These are phyloP conservation scores for Protophormia terraenovae DNA, from an alignment of 2,888 invertebrate genomes.

Conservation along the genomic window DNA sequence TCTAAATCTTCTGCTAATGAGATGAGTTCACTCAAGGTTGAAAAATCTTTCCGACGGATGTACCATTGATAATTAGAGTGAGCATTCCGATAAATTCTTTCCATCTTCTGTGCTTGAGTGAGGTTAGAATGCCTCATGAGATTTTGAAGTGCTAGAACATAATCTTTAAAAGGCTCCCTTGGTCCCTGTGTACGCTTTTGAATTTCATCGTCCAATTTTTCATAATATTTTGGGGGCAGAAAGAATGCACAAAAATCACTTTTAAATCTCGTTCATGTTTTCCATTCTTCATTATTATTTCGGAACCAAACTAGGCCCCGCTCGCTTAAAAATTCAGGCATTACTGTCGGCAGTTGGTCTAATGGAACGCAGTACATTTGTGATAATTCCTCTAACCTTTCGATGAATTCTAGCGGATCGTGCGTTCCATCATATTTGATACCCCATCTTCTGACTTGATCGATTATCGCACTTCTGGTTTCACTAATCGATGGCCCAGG, in stretches of 20 bases:
- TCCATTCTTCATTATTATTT: neutral
- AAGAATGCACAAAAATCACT: neutral
- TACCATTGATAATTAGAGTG: neutral
- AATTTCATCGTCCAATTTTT: too few relatives aligned
- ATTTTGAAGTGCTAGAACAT: neutral
- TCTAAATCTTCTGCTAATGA: neutral
- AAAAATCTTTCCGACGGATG: neutral
- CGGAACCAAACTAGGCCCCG: neutral
- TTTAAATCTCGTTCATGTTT: neutral
- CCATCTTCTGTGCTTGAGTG: slow-evolving; percentile 8
- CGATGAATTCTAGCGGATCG: neutral
- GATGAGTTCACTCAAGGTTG: neutral
- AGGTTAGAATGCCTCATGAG: slow-evolving; percentile 2
- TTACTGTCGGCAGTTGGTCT: neutral
- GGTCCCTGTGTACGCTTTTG: neutral
- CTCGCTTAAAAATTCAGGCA: neutral
- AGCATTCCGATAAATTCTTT: slow-evolving; percentile 17
- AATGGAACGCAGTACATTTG: neutral
- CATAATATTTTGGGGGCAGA: too few relatives aligned
- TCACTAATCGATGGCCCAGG: too few relatives aligned
- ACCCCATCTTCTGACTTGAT: neutral
- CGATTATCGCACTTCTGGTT: neutral
- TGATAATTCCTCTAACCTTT: neutral
- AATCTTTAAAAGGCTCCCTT: neutral
- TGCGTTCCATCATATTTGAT: neutral